These are phyloP conservation scores for Mimas tiliae DNA, from an alignment of 2,888 invertebrate species.

Conservation along the genomic window DNA sequence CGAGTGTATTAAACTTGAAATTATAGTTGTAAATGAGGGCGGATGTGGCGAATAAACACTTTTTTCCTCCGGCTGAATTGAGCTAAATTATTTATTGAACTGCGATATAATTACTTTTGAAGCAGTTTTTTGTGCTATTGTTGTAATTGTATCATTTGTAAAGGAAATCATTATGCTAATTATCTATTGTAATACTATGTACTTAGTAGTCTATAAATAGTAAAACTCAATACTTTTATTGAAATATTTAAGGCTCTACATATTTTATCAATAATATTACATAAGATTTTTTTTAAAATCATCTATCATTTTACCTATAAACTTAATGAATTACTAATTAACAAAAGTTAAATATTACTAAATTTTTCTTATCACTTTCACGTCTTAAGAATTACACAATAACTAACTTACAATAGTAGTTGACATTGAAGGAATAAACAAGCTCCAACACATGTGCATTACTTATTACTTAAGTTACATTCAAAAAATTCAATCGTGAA, in stretches of 20 bases:
- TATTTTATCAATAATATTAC: too few relatives aligned
- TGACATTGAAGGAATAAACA: too few relatives aligned
- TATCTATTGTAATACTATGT: neutral
- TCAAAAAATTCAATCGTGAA: conserved; percentile 16
- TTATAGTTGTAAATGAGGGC: conserved; percentile 47
- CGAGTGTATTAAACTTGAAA: conserved; percentile 43
- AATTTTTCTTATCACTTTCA: too few relatives aligned
- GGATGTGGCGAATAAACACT: conserved; percentile 20
- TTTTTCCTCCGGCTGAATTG: conserved; percentile 36
- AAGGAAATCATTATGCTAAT: conserved; percentile 4
- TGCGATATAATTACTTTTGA: conserved; percentile 38
- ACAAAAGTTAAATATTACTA: too few relatives aligned
- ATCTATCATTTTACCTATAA: too few relatives aligned
- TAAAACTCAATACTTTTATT: too few relatives aligned
- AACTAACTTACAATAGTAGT: too few relatives aligned
- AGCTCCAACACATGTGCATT: neutral
- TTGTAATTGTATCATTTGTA: conserved; percentile 1
- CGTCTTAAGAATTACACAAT: too few relatives aligned
- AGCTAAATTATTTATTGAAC: conserved; percentile 43
- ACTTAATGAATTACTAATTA: too few relatives aligned
- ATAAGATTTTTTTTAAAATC: too few relatives aligned
- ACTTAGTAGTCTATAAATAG: too few relatives aligned
- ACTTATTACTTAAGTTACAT: neutral
- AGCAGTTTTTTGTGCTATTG: conserved; percentile 36
- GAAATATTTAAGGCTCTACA: too few relatives aligned